These are phyloP conservation scores for Heliconius congener DNA, from an alignment of 1,140 invertebrate species.

Conservation along the genomic window DNA sequence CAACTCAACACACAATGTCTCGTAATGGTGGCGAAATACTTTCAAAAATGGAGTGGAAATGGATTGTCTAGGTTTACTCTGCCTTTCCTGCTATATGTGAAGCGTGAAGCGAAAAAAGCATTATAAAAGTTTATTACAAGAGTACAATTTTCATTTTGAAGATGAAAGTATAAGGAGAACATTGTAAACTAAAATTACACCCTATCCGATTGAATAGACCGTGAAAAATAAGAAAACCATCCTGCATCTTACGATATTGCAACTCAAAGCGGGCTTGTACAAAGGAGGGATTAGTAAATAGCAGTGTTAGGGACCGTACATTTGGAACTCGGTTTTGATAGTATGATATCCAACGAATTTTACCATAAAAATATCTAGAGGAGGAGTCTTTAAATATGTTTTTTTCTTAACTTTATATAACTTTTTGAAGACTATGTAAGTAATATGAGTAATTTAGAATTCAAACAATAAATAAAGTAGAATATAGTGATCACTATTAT, in stretches of 20 bases:
- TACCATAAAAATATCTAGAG: neutral
- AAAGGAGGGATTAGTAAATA: conserved; percentile 34
- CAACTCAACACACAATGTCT: no score
- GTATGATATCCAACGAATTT: neutral
- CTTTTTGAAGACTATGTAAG: no score
- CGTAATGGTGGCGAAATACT: no score
- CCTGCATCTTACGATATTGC: conserved; percentile 34
- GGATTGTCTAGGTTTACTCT: no score
- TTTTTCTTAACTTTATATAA: no score
- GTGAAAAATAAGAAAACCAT: conserved; percentile 26
- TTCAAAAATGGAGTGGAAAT: no score
- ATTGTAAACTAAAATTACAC: conserved; percentile 15
- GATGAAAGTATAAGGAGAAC: conserved; percentile 5
- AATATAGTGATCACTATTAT: no score
- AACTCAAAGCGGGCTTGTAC: conserved; percentile 26
- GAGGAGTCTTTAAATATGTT: no score
- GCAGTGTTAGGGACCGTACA: neutral
- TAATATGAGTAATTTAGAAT: no score
- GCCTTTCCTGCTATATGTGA: no score
- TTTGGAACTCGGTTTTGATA: neutral
- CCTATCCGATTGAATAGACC: conserved; percentile 27
- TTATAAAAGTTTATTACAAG: neutral
- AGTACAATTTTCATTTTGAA: neutral
- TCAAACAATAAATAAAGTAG: no score
- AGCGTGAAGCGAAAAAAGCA: no score